Base-by-base conservation (phyloP, 1,140 invertebrate genomes). In the Drosophila nasuta region DNA sequence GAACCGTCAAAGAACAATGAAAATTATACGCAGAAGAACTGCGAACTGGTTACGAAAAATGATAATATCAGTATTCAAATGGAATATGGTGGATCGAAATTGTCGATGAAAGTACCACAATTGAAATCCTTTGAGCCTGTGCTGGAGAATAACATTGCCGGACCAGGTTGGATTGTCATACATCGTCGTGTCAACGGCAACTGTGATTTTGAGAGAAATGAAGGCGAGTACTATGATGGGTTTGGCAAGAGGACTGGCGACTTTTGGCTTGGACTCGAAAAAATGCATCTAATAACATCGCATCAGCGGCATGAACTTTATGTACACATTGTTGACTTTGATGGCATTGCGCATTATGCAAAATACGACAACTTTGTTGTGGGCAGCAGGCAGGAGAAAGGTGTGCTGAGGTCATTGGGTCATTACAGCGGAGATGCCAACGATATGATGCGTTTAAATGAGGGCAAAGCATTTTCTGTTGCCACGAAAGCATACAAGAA, bases 341-440 rank as follows among this genome's bases (percentile, higher is more conserved):
- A 60, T 43, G 35, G 25, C 5, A 62, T 5, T 7, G 4, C 35
- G 1, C 35, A 51, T 54, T 62, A 30, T 20, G 67, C 57, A 0
- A 28, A 25, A 4, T 70, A 62, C 8, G 48, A 62, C 11, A 46
- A 70, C 28, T 70, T 70, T 56, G 57, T 49, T 6, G 49, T 70
- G 5, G 51, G 41, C 15, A 49, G 49, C 20, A 13, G 25, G 20
- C 8, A 63, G 3, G 49, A 70, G 3, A 54, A 46, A 11, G 62
- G 28, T 13, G 35, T 20, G 6, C 28, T 63, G 0, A 52, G 48
- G 25, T 54, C 57, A 7, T 35, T 63, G 15, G 67, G 67, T 3
- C 11, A 15, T 28, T 59, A 59, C 5, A 11, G 5, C 2, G 56
- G 66, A 13, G 28, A 59, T 60, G 57, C 56, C 33, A 41, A 28